phyloP scores from a whole-genome alignment of 2,113 vertebrate species.

The Lota lota region DNA sequence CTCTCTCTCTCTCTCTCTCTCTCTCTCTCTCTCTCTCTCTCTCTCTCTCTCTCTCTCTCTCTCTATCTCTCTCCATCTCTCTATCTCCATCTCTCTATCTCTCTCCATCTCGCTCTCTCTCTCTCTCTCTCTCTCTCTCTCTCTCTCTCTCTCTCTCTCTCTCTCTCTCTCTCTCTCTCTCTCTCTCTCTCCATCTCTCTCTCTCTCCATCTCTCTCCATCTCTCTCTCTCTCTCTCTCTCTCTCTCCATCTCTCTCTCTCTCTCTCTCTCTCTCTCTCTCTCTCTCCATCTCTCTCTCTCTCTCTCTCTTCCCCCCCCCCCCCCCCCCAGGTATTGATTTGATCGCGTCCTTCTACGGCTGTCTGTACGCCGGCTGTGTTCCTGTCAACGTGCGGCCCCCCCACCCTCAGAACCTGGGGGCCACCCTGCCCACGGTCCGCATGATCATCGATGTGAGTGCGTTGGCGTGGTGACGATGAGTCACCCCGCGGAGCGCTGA shows the following conservation, averaged over 20 bases:
- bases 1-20: not conserved
- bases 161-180: too few relatives aligned
- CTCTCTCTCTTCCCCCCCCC: conserved; percentile 2
- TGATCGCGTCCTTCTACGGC: conserved; percentile 93
- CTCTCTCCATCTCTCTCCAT: not conserved
- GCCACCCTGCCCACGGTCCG: conserved; percentile 94
- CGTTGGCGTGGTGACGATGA: too few relatives aligned
- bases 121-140: too few relatives aligned
- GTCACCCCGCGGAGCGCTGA: too few relatives aligned
- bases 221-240: not conserved
- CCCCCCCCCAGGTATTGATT: conserved; percentile 82
- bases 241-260: not conserved
- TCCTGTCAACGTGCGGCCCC: conserved; percentile 93
- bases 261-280: not conserved
- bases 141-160: too few relatives aligned
- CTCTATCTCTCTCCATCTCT: too few relatives aligned
- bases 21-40: not conserved
- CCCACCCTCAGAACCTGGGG: conserved; percentile 94
- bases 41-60: not conserved
- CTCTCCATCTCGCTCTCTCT: too few relatives aligned
- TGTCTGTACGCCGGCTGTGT: conserved; percentile 93
- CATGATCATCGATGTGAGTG: conserved; percentile 96
- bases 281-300: conserved; percentile 6
- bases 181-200: not conserved
- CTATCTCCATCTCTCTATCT: too few relatives aligned